A percentile compares a stretch with the other conserved stretches of the same genome.
phyloP scores from a whole-genome alignment of 2,113 vertebrate genomes.

The Callospermophilus lateralis region DNA sequence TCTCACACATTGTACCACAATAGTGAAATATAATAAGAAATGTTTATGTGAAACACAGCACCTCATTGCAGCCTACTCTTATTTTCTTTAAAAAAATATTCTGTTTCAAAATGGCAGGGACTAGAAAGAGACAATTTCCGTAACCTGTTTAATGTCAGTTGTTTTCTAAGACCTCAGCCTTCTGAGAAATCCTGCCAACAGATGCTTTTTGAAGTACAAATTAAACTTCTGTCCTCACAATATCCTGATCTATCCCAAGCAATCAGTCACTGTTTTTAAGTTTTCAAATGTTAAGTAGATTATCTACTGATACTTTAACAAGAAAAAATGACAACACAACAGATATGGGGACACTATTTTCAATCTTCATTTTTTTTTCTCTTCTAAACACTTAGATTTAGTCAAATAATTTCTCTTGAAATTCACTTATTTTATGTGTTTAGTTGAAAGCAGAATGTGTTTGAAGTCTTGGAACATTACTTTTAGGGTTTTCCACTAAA shows the following conservation, averaged over 20 bases:
- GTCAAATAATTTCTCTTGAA: not conserved
- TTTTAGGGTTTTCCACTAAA: not conserved
- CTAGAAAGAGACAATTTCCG: constrained; percentile 50
- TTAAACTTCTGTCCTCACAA: constrained; percentile 55
- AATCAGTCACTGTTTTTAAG: constrained; percentile 44
- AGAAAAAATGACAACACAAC: not conserved
- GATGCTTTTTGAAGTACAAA: constrained; percentile 62
- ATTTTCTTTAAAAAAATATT: constrained; percentile 37
- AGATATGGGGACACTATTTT: not conserved
- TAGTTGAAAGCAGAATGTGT: constrained; percentile 8
- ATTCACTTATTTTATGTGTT: not conserved
- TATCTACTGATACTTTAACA: not conserved
- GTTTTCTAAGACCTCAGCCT: constrained; percentile 33
- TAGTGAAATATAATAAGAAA: not conserved
- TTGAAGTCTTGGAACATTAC: not conserved
- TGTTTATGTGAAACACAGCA: not conserved
- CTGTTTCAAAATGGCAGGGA: constrained; percentile 43
- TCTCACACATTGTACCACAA: not conserved
- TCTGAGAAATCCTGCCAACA: constrained; percentile 50
- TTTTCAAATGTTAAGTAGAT: constrained; percentile 59
- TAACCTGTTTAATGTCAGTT: constrained; percentile 34
- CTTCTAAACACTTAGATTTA: constrained; percentile 38
- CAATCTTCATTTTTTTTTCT: not conserved
- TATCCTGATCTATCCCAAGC: not conserved
- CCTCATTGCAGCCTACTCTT: not conserved